Base-by-base conservation (phyloP, 2,888 invertebrate species). In the Lordiphosa fenestrarum region DNA sequence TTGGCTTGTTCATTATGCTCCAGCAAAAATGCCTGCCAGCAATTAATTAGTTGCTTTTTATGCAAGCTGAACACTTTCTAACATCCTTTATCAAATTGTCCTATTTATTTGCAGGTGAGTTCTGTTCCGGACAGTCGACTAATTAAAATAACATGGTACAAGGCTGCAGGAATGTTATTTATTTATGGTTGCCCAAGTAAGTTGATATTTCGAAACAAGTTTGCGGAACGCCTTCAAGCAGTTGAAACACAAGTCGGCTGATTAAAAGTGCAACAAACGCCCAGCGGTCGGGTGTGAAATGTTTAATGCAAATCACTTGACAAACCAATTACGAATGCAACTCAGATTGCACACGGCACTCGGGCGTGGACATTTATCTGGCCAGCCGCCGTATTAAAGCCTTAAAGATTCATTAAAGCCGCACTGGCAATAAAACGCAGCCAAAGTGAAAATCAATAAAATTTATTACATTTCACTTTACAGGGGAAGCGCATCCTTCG, bases 361-460 rank as follows among this genome's bases (percentile, higher is more conserved):
- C 6, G 25, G 6, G 25, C 25, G 6, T 25, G 2, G 25, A 6
- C 25, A 25, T 25, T 25, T 25, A 25, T 25, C 25, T 6, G 6
- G 7, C 7, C 25, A 7, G 2, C 46, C 46, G 53, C 52, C 46
- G 53, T 52, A 53, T 63, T 63, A 64, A 69, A 67, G 66, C 50
- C 57, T 71, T 59, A 66, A 66, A 62, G 61, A 53, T 54, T 52
- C 54, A 54, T 71, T 59, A 68, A 71, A 71, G 55, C 59, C 60
- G 51, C 56, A 54, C 9, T 21, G 30, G 44, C 42, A 42, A 44
- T 30, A 37, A 51, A 12, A 42, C 39, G 19, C 49, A 44, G 12
- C 64, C 48, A 68, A 69, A 74, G 69, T 50, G 68, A 73, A 73
- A 76, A 77, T 76, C 71, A 53, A 71, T 74, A 69, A 64, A 67